Base-by-base conservation (phyloP, 2,888 invertebrate genomes). In the Encarsia formosa region DNA sequence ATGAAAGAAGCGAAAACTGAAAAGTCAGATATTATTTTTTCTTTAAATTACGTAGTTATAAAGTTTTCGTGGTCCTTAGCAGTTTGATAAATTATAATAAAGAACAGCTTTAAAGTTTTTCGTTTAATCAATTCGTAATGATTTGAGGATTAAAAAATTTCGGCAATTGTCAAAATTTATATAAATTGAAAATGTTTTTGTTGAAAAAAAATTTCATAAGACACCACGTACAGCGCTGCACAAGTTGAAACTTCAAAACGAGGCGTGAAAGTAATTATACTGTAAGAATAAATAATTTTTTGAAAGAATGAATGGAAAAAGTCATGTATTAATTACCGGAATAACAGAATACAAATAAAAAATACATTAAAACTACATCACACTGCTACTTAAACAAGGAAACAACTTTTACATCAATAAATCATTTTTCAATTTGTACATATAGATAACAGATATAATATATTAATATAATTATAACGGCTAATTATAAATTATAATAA, bases 371-470 rank as follows among this genome's bases (percentile, higher is more conserved):
- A 55, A 43, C 41, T 52, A 60, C 47, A 54, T 51, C 44, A 59
- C 52, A 57, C 57, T 54, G 52, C 58, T 59, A 56, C 48, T 54
- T 47, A 34, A 45, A 22, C 40, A 52, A 52, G 46, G 35, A 42
- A 55, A 51, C 44, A 54, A 58, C 56, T 60, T 60, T 60, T 60
- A 56, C 53, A 69, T 69, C 67, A 65, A 66, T 61, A 62, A 66
- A 54, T 63, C 62, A 69, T 71, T 70, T 71, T 70, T 68, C 68
- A 69, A 70, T 71, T 71, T 71, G 69, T 71, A 71, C 63, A 71
- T 71, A 69, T 66, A 63, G 66, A 68, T 52, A 65, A 68, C 67
- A 65, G 62, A 62, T 64, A 56, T n/a, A 61, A 58, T 63, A 54
- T 43, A 59, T 55, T 48, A 51, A 56, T 54, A n/a, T n/a, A 47